These are phyloP conservation scores for Vimba vimba DNA, from an alignment of 2,113 vertebrate species.

Conservation along the genomic window DNA sequence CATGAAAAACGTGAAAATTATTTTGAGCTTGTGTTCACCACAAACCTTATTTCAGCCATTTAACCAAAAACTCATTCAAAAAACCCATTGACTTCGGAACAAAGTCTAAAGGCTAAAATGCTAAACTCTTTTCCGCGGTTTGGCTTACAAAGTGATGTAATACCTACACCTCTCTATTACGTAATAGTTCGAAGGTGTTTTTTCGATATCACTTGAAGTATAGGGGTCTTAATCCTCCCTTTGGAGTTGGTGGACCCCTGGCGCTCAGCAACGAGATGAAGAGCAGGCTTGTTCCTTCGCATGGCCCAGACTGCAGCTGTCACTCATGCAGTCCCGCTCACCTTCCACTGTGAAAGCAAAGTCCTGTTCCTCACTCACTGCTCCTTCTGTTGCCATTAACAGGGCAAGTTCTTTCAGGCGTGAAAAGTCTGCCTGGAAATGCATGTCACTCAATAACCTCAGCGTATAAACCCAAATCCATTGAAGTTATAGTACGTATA, in stretches of 20 bases:
- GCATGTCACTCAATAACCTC: conserved; percentile 38
- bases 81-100: too few species aligned
- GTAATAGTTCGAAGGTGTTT: too few species aligned
- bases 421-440: conserved; percentile 21
- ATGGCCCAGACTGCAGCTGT: not conserved
- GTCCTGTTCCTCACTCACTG: conserved; percentile 48
- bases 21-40: too few species aligned
- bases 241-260: not conserved
- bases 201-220: not conserved
- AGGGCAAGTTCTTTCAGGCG: conserved; percentile 48
- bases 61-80: too few species aligned
- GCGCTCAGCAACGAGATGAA: conserved; percentile 10
- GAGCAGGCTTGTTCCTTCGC: not conserved
- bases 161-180: too few species aligned
- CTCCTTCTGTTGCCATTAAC: conserved; percentile 32
- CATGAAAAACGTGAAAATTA: too few species aligned
- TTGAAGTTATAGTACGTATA: not conserved
- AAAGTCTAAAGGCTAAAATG: too few species aligned
- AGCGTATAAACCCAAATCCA: conserved; percentile 8
- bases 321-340: not conserved
- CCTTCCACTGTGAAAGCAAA: conserved; percentile 50
- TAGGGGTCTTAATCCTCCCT: not conserved
- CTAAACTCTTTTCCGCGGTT: too few species aligned
- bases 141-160: too few species aligned
- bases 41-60: too few species aligned